These are phyloP conservation scores for Leucoraja erinaceus DNA, from an alignment of 2,113 vertebrate species.

Conservation along the genomic window DNA sequence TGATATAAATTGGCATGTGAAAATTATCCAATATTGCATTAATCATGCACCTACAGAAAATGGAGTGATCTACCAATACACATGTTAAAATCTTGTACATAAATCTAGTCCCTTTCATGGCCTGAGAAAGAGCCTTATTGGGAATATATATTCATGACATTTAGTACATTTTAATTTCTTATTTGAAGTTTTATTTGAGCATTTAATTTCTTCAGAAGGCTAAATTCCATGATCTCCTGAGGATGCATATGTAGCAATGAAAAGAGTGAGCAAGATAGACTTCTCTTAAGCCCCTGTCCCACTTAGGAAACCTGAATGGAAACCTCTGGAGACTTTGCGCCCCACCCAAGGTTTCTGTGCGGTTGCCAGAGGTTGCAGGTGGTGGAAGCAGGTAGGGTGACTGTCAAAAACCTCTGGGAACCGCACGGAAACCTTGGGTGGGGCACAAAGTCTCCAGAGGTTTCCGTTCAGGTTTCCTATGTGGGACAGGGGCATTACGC, in stretches of 20 bases:
- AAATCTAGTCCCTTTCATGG: neutral
- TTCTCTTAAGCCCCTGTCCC: no score
- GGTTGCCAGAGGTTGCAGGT: no score
- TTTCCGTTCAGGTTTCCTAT: no score
- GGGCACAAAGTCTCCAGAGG: no score
- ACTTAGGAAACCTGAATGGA: no score
- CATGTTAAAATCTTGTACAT: neutral
- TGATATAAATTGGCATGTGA: neutral
- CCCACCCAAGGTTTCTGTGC: no score
- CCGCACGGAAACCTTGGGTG: no score
- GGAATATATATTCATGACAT: neutral
- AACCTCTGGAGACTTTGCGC: no score
- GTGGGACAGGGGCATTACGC: no score
- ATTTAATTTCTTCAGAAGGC: neutral
- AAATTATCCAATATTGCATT: neutral
- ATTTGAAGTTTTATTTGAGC: neutral
- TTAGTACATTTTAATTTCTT: neutral
- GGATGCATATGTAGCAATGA: neutral
- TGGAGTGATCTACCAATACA: neutral
- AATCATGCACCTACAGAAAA: neutral
- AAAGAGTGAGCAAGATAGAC: neutral
- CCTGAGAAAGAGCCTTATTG: neutral
- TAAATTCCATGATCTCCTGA: neutral
- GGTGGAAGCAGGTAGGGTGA: no score
- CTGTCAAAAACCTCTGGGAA: no score